Evolutionary conservation across 1,140 invertebrate genomes (phyloP).

Genomic region (Platorchestia sp.): DNA sequence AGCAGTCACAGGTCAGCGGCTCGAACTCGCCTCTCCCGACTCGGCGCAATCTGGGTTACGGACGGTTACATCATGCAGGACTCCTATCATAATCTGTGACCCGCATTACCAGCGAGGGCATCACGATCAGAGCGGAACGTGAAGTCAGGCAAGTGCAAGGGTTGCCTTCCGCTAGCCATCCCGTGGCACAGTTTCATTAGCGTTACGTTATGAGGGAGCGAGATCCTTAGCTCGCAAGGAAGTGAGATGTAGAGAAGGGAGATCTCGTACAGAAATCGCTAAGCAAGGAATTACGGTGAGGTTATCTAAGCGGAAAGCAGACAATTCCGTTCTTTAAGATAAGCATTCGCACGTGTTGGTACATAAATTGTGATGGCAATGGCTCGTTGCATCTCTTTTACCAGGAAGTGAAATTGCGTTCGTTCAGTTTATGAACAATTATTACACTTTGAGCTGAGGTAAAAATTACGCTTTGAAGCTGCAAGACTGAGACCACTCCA

Average conservation of each 20-base stretch:
- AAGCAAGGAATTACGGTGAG: not conserved
- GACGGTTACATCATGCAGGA: not conserved
- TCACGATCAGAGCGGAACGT: not conserved
- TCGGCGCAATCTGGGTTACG: not conserved
- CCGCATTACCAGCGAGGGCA: not conserved
- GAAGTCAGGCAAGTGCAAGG: not conserved
- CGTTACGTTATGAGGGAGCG: not conserved
- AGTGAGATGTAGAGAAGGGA: not conserved
- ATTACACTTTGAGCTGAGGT: too few relatives aligned
- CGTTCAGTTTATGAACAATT: too few relatives aligned
- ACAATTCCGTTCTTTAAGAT: not conserved
- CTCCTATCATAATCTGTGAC: slow-evolving; percentile 21
- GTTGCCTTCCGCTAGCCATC: not conserved
- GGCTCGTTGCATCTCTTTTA: not conserved
- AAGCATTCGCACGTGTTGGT: not conserved
- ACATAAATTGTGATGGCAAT: not conserved
- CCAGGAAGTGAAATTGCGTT: not conserved
- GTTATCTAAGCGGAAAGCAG: not conserved
- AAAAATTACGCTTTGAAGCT: not conserved
- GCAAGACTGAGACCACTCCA: not conserved
- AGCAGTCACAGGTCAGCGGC: slow-evolving; percentile 18
- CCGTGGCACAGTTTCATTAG: not conserved
- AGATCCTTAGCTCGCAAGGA: not conserved
- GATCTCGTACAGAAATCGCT: not conserved
- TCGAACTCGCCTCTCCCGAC: not conserved